These are phyloP conservation scores for Proisotoma minuta DNA, from an alignment of 2,888 invertebrate genomes.

Conservation along the genomic window DNA sequence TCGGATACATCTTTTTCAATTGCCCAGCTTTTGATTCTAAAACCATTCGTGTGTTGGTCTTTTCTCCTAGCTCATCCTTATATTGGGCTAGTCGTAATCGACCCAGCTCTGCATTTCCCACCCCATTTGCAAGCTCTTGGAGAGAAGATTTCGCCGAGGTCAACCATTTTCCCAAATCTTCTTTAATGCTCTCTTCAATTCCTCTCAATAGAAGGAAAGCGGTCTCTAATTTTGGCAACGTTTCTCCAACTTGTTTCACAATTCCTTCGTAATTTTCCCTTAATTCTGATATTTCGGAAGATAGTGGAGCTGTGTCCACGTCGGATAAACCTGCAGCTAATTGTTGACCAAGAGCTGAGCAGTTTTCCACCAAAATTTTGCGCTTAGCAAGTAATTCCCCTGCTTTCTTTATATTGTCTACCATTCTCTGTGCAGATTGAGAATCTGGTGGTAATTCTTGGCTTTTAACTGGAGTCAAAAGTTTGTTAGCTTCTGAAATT, in stretches of 20 bases:
- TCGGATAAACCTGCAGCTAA: constrained; percentile 66
- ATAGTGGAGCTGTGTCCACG: constrained; percentile 57
- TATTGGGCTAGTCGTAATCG: constrained; percentile 74
- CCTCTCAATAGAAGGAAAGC: constrained; percentile 90
- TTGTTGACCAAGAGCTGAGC: constrained; percentile 69
- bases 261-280: no score
- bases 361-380: constrained; percentile 69
- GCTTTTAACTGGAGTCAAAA: constrained; percentile 61
- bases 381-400: constrained; percentile 70
- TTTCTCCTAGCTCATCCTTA: constrained; percentile 75
- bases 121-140: constrained; percentile 68
- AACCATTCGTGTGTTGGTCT: constrained; percentile 69
- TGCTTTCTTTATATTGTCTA: constrained; percentile 62
- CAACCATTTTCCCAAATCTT: constrained; percentile 77
- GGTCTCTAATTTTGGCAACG: constrained; percentile 69
- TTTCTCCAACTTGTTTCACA: background rate
- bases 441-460: constrained; percentile 66
- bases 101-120: constrained; percentile 74
- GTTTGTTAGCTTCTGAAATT: constrained; percentile 64
- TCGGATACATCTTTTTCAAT: constrained; percentile 66
- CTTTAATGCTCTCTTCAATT: constrained; percentile 78
- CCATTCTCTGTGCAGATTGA: constrained; percentile 49
- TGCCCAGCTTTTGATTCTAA: constrained; percentile 75
- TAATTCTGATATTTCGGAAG: constrained; percentile 49
- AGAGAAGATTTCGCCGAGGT: no score